phyloP scores from a whole-genome alignment of 2,797 vertebrate species.

The Galago senegalensis region DNA sequence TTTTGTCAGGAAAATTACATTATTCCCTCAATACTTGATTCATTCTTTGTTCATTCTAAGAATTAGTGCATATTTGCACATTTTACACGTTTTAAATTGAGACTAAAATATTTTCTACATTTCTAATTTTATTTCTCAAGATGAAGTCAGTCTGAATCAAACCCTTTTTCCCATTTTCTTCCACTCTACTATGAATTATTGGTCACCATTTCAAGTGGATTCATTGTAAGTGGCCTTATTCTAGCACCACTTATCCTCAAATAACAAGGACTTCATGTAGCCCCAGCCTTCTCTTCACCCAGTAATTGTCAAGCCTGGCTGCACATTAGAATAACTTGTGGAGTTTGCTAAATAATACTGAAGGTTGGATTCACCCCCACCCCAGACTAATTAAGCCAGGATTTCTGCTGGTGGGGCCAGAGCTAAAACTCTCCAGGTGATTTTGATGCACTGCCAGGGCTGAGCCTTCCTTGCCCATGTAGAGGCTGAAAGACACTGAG shows the following conservation, averaged over 20 bases:
- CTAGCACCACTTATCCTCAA: conserved; percentile 71
- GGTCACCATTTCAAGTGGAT: conserved; percentile 54
- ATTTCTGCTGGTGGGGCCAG: conserved; percentile 12
- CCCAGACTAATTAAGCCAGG: conserved; percentile 28
- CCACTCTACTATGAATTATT: conserved; percentile 55
- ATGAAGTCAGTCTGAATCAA: conserved; percentile 60
- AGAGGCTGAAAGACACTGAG: background rate
- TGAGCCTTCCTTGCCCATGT: background rate
- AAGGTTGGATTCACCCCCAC: background rate
- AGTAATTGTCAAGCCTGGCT: background rate
- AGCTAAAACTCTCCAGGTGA: conserved; percentile 44
- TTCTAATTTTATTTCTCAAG: conserved; percentile 61
- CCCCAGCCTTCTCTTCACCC: conserved; percentile 56
- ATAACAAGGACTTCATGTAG: conserved; percentile 68
- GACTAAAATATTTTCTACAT: conserved; percentile 58
- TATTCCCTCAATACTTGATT: conserved; percentile 44
- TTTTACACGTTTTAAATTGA: conserved; percentile 65
- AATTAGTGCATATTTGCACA: conserved; percentile 62
- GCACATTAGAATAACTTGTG: conserved; percentile 45
- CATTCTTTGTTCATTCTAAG: conserved; percentile 61
- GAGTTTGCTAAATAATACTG: conserved; percentile 35
- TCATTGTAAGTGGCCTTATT: conserved; percentile 71
- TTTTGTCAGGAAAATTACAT: conserved; percentile 66
- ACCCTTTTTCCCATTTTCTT: background rate
- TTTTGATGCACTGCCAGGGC: background rate